phyloP scores from a whole-genome alignment of 2,888 invertebrate genomes.

The Machimus rusticus region DNA sequence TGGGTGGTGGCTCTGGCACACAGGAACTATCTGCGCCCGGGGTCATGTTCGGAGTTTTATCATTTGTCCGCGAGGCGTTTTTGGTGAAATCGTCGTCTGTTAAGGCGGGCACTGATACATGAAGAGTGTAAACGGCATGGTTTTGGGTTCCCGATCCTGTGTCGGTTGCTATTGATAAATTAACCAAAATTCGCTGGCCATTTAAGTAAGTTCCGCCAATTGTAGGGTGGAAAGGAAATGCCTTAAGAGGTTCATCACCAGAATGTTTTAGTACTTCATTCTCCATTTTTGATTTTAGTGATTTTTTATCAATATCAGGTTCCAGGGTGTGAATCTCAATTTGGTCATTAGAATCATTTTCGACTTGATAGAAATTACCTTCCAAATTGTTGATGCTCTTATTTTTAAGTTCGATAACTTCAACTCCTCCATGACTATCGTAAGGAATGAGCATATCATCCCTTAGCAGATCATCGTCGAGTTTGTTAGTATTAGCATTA shows the following conservation, averaged over 20 bases:
- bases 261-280: slow-evolving; percentile 37
- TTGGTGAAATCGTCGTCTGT: not conserved
- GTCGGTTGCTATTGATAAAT: slow-evolving; percentile 82
- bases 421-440: slow-evolving; percentile 23
- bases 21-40: slow-evolving; percentile 50
- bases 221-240: slow-evolving; percentile 50
- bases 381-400: not conserved
- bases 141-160: slow-evolving; percentile 65
- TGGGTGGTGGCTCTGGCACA: slow-evolving; percentile 59
- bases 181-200: slow-evolving; percentile 74
- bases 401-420: slow-evolving; percentile 35
- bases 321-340: slow-evolving; percentile 34
- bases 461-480: not conserved
- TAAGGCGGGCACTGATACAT: slow-evolving; percentile 77
- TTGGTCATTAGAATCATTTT: not conserved
- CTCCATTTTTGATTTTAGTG: not conserved
- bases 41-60: not conserved
- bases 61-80: not conserved
- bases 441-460: slow-evolving; percentile 21
- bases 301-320: not conserved
- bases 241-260: not conserved
- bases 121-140: slow-evolving; percentile 78
- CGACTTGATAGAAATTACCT: not conserved
- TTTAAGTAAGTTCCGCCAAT: slow-evolving; percentile 49
- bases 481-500: not conserved